Percentiles rank a stretch among this genome's conserved stretches.
phyloP scores from a whole-genome alignment of 2,888 invertebrate genomes.

The Lamproptera curius region DNA sequence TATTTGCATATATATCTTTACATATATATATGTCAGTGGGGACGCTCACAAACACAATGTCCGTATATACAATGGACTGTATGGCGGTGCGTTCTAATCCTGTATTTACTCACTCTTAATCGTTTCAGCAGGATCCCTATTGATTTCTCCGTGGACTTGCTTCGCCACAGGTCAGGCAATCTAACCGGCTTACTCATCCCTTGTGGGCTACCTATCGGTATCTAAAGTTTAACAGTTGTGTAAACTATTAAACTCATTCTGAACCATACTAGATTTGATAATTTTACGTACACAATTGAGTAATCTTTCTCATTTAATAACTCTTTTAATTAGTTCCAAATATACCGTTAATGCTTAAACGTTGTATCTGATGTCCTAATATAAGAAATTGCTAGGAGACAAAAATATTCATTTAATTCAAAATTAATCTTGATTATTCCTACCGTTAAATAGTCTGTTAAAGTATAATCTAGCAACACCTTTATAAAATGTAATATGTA shows the following conservation, averaged over 20 bases:
- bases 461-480: no score
- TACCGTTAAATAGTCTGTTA: no score
- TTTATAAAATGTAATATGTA: no score
- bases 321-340: no score
- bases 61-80: conserved; percentile 47
- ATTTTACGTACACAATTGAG: not conserved
- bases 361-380: no score
- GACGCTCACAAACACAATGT: conserved; percentile 34
- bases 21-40: no score
- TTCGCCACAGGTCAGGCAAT: conserved; percentile 67
- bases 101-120: conserved; percentile 58
- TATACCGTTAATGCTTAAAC: no score
- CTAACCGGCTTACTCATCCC: conserved; percentile 52
- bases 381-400: no score
- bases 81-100: conserved; percentile 20
- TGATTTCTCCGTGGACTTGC: conserved; percentile 63
- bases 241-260: conserved; percentile 5
- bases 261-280: not conserved
- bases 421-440: no score
- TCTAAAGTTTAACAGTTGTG: conserved; percentile 39
- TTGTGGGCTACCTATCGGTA: conserved; percentile 44
- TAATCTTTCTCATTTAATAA: no score
- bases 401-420: no score
- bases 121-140: conserved; percentile 61
- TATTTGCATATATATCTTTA: no score